Percentiles rank a stretch among this genome's conserved stretches.
These are phyloP conservation scores for Squalus acanthias DNA, from an alignment of 2,797 vertebrate genomes.

Conservation along the genomic window DNA sequence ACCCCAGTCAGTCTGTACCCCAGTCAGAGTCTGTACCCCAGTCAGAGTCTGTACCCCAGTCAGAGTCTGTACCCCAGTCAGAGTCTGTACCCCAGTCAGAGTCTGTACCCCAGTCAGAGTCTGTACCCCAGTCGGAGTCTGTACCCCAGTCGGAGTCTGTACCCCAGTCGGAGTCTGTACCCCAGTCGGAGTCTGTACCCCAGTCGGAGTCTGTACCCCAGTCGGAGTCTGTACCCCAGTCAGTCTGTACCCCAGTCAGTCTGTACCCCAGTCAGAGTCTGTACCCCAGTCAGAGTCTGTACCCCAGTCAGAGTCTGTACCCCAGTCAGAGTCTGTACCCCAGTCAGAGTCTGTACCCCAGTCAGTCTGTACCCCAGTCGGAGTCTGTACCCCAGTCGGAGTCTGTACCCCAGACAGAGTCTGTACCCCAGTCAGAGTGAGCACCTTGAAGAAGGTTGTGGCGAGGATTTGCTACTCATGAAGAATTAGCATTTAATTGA, in stretches of 20 bases:
- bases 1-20: neutral
- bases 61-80: neutral
- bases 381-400: neutral
- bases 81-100: neutral
- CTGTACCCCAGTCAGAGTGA: neutral
- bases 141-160: neutral
- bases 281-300: neutral
- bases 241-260: neutral
- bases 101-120: neutral
- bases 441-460: neutral
- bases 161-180: neutral
- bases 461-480: neutral
- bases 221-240: neutral
- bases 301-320: neutral
- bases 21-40: neutral
- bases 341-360: neutral
- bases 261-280: neutral
- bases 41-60: neutral
- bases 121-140: neutral
- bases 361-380: neutral
- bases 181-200: neutral
- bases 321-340: neutral
- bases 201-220: neutral
- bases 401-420: neutral
- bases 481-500: neutral